phyloP scores from a whole-genome alignment of 2,888 invertebrate species.

The Synergus umbraculus region DNA sequence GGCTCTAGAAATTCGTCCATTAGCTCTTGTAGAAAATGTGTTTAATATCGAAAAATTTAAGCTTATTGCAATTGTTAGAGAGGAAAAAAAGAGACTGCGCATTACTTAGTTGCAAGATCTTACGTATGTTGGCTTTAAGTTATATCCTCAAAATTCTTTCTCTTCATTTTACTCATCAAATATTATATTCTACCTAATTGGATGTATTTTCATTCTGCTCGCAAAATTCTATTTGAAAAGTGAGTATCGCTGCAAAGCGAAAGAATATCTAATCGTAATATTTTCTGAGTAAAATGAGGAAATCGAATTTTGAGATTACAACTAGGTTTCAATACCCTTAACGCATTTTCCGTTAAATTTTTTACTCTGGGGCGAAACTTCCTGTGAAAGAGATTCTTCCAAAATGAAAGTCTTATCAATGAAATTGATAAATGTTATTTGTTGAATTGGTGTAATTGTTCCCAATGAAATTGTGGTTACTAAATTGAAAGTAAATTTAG shows the following conservation, averaged over 20 bases:
- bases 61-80: constrained; percentile 13
- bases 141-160: too few relatives aligned
- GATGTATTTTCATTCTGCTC: too few relatives aligned
- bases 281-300: background rate
- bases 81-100: constrained; percentile 34
- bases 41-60: constrained; percentile 12
- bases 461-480: background rate
- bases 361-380: constrained; percentile 31
- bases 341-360: constrained; percentile 1
- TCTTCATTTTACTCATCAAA: too few relatives aligned
- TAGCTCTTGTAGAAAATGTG: constrained; percentile 32
- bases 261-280: background rate
- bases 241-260: too few relatives aligned
- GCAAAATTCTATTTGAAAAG: too few relatives aligned
- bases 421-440: constrained; percentile 22
- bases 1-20: constrained; percentile 37
- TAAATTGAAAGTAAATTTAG: background rate
- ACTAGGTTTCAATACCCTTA: too few relatives aligned
- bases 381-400: background rate
- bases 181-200: too few relatives aligned
- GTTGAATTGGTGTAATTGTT: background rate
- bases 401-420: constrained; percentile 9
- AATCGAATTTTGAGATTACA: too few relatives aligned
- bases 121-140: background rate
- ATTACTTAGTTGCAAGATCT: background rate